Conservation (phyloP, 2,797 vertebrate species). For the Spheniscus humboldti region DNA sequence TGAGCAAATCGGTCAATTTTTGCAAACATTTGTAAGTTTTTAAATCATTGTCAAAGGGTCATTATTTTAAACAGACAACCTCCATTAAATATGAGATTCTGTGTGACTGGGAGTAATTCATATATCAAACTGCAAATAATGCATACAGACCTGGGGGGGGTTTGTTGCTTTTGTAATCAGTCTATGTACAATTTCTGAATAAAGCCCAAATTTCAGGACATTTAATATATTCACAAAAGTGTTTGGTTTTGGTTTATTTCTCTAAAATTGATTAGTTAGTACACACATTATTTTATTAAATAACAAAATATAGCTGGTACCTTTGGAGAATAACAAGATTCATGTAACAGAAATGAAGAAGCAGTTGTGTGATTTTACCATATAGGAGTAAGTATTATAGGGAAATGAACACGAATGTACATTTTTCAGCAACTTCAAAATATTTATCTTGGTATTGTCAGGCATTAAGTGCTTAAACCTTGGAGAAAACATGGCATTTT, state of each 20-base stretch:
- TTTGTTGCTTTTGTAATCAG: background rate
- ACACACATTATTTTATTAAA: background rate
- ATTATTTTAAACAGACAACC: background rate
- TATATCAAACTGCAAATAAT: background rate
- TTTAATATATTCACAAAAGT: background rate
- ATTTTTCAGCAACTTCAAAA: background rate
- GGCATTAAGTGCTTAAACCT: background rate
- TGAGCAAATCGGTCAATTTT: background rate
- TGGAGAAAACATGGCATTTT: background rate
- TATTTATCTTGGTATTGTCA: background rate
- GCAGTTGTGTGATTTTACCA: background rate
- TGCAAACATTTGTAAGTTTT: background rate
- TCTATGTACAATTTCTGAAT: background rate
- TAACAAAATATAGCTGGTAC: background rate
- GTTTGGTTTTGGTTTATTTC: background rate
- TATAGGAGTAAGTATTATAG: background rate
- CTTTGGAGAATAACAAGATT: background rate
- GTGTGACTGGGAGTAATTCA: background rate
- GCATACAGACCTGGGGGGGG: accelerated
- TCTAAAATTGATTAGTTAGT: background rate
- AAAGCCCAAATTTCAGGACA: background rate
- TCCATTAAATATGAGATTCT: background rate
- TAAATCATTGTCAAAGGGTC: background rate
- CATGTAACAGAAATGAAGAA: background rate
- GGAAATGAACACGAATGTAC: background rate